Evolutionary conservation across 2,113 vertebrate species (phyloP), one percentile per base, ranked within the genome.

Genomic region (Holacanthus passer): DNA sequence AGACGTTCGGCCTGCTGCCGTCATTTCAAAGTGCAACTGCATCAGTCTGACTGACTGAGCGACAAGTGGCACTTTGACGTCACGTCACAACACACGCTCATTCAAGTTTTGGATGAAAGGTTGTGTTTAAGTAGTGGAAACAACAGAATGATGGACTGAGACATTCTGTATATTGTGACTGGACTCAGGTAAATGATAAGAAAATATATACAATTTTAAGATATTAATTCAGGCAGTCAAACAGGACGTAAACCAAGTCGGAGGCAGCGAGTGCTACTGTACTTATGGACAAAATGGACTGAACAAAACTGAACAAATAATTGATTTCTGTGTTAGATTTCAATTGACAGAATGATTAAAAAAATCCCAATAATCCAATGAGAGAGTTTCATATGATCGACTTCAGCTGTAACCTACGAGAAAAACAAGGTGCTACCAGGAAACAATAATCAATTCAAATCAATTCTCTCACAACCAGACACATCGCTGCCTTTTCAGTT

Each of bases 11-110:
- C 19, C 27, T 20, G 19, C 50, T 47, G 55, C 16, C 12, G 14
- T 39, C 48, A 56, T 64, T 48, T 31, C 12, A 29, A 47, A 41
- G 19, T 76, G 27, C 31, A 76, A 85, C 81, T 72, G 77, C 53
- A 60, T 29, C 62, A 35, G 37, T 58, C n/a, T 50, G n/a, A 32
- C 20, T 17, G 55, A 27, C 12, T 27, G 10, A 39, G 11, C 35
- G 62, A 32, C 8, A 17, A 35, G 2, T 19, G 8, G 17, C 19
- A 20, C 43, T 58, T 32, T 56, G 37, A 45, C 32, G 7, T 48
- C 45, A 50, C 19, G 22, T 22, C 43, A 13, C 19, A 1, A 22
- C n/a, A 39, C 12, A 31, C n/a, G n/a, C n/a, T n/a, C n/a, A n/a
- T n/a, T n/a, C n/a, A 53, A 12, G 29, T 17, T 70, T 39, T 17